These are phyloP conservation scores for Lucilia sericata DNA, from an alignment of 1,140 invertebrate genomes.

Conservation along the genomic window DNA sequence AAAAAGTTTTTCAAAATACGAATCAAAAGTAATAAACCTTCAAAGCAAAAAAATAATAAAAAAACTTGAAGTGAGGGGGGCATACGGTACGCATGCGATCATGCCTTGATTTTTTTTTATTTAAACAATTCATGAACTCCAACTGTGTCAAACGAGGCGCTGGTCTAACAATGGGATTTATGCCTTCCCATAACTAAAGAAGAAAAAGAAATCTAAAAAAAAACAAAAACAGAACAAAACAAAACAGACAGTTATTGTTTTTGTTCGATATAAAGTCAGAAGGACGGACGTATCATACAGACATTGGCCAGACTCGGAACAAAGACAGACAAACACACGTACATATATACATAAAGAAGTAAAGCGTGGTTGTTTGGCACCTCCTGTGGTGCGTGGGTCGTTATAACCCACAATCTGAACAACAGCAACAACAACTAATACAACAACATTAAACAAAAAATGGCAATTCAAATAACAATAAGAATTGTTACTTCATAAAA, in stretches of 20 bases:
- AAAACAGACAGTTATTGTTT: conserved; percentile 26
- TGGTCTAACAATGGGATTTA: conserved; percentile 26
- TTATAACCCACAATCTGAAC: not conserved
- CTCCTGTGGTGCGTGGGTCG: conserved; percentile 37
- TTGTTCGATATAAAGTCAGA: not conserved
- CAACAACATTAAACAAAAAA: conserved; percentile 17
- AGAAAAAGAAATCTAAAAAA: not conserved
- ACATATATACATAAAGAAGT: not conserved
- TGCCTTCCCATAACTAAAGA: conserved; percentile 27
- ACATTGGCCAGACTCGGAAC: conserved; percentile 2
- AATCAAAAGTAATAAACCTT: not conserved
- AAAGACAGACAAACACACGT: not conserved
- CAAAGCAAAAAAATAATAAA: not conserved
- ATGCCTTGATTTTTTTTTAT: conserved; percentile 13
- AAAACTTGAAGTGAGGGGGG: not conserved
- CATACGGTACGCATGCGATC: conserved; percentile 16
- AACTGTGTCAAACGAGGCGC: conserved; percentile 31
- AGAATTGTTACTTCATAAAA: conserved; percentile 30
- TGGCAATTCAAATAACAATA: conserved; percentile 42
- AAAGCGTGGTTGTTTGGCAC: conserved; percentile 23
- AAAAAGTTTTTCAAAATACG: not conserved
- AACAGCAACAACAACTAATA: conserved; percentile 1
- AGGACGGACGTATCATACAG: not conserved
- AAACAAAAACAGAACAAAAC: not conserved
- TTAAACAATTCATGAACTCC: conserved; percentile 27